Conservation (phyloP, 2,797 vertebrate genomes). For the Propithecus deckenii region DNA sequence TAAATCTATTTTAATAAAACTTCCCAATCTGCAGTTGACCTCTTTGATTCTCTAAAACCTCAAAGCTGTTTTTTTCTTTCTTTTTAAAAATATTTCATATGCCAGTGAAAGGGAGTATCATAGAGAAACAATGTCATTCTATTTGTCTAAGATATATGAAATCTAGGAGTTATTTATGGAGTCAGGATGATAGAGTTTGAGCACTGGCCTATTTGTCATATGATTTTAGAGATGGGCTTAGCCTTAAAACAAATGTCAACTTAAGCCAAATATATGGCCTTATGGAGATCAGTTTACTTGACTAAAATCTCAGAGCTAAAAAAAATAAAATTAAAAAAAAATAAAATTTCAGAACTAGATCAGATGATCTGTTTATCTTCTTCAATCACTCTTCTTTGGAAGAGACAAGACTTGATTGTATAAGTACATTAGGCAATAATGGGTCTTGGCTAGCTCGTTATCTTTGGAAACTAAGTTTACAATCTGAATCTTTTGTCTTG, state of each 20-base stretch:
- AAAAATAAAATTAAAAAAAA: no score
- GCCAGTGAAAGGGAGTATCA: not conserved
- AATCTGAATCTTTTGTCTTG: constrained; percentile 7
- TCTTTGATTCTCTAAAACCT: not conserved
- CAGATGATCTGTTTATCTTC: constrained; percentile 1
- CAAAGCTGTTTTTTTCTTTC: not conserved
- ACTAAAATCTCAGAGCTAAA: not conserved
- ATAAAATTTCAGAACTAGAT: not conserved
- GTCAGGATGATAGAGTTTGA: not conserved
- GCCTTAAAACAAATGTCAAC: constrained; percentile 29
- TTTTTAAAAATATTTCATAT: not conserved
- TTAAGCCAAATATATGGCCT: not conserved
- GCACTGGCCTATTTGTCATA: not conserved
- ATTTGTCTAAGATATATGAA: not conserved
- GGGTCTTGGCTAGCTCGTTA: not conserved
- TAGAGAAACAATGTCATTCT: not conserved
- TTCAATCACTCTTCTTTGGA: not conserved
- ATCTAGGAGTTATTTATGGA: not conserved
- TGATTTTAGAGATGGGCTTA: constrained; percentile 38
- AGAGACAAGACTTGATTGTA: not conserved
- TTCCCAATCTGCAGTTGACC: not conserved
- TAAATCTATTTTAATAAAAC: not conserved
- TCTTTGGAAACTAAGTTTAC: not conserved
- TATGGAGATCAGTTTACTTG: constrained; percentile 9
- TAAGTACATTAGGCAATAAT: constrained; percentile 5